phyloP scores from a whole-genome alignment of 2,888 invertebrate species.

The Macaria liturata region DNA sequence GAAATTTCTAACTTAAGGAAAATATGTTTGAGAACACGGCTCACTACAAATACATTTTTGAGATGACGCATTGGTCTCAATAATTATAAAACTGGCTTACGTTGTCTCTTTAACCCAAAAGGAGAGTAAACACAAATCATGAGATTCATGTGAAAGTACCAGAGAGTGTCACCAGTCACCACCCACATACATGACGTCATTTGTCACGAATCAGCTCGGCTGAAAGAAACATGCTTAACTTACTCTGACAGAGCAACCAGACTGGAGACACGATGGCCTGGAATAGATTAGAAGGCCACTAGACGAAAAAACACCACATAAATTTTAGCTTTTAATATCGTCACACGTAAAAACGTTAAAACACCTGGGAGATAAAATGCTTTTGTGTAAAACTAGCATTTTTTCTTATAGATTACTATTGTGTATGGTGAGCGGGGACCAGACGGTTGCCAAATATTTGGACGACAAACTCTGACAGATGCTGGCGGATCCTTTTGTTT shows the following conservation, averaged over 20 bases:
- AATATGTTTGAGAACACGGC: too few relatives aligned
- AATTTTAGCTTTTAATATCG: background rate
- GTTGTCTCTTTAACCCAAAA: conserved; percentile 5
- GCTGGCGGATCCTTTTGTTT: conserved; percentile 31
- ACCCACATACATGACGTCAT: conserved; percentile 42
- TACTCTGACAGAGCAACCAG: conserved; percentile 26
- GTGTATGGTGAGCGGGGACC: conserved; percentile 31
- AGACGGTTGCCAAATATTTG: conserved; percentile 57
- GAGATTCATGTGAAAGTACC: conserved; percentile 18
- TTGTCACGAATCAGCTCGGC: conserved; percentile 31
- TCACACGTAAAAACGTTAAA: background rate
- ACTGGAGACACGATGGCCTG: conserved; percentile 18
- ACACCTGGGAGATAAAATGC: too few relatives aligned
- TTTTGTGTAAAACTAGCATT: background rate
- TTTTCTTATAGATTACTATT: conserved; percentile 29
- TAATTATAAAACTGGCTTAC: conserved; percentile 1
- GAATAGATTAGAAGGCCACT: conserved; percentile 29
- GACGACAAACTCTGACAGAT: conserved; percentile 31
- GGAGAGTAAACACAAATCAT: conserved; percentile 11
- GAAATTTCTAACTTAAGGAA: too few relatives aligned
- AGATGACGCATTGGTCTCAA: background rate
- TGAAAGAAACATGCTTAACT: conserved; percentile 34
- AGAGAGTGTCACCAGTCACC: conserved; percentile 7
- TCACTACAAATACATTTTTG: too few relatives aligned
- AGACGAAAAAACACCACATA: conserved; percentile 1